Conservation (phyloP, 2,888 invertebrate species). For the Oscheius onirici region DNA sequence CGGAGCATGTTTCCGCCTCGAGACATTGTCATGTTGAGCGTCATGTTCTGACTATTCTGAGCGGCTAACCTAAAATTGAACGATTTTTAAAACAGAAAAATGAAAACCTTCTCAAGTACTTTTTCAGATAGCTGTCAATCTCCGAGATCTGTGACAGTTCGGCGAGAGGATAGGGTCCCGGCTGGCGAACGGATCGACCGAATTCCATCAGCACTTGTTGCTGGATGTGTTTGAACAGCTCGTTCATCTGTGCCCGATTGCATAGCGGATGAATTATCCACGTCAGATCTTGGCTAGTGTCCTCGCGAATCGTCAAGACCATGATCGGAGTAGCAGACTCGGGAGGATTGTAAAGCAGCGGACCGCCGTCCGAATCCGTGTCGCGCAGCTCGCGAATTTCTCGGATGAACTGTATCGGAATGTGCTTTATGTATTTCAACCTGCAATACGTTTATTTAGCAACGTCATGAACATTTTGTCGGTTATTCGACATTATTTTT, state of each 20-base stretch:
- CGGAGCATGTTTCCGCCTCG: slow-evolving; percentile 11
- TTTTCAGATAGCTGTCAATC: slow-evolving; percentile 8
- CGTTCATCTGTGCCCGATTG: background rate
- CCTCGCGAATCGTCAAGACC: slow-evolving; percentile 26
- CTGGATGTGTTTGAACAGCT: background rate
- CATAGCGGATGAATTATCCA: slow-evolving; percentile 23
- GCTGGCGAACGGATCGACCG: background rate
- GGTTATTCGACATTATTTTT: no score
- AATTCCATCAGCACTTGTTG: slow-evolving; percentile 26
- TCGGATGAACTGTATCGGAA: slow-evolving; percentile 20
- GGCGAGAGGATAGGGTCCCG: background rate
- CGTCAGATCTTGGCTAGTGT: slow-evolving; percentile 1
- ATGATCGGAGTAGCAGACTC: background rate
- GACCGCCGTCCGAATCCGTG: background rate
- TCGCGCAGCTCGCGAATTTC: slow-evolving; percentile 11
- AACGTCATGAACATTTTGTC: no score
- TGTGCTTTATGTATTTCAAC: slow-evolving; percentile 28
- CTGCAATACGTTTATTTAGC: no score
- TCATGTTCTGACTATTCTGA: slow-evolving; percentile 1
- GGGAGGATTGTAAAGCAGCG: background rate
- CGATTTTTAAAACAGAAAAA: background rate
- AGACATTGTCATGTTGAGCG: slow-evolving; percentile 4
- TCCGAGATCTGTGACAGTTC: background rate
- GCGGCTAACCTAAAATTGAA: background rate
- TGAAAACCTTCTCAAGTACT: slow-evolving; percentile 14